Evolutionary conservation across 2,797 vertebrate species (phyloP).

Genomic region (Dicrostonyx torquatus): DNA sequence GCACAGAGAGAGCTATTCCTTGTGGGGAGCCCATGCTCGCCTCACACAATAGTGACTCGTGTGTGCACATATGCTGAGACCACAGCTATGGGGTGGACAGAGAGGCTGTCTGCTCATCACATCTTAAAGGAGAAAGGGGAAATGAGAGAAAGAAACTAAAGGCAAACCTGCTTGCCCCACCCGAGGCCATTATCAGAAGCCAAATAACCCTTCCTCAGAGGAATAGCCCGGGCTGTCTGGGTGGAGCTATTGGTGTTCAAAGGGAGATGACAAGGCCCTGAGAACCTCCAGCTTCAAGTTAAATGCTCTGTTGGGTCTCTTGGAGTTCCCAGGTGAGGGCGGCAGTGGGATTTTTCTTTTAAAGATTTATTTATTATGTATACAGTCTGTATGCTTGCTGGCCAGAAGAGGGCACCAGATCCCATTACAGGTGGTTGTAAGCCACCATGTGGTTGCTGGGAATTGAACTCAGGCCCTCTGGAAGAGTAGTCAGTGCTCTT

Average conservation of each 20-base stretch:
- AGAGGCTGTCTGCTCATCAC: background rate
- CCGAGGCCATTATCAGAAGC: background rate
- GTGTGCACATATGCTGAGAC: background rate
- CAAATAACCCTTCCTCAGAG: background rate
- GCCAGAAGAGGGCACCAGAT: no score
- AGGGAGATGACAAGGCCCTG: background rate
- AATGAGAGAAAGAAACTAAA: background rate
- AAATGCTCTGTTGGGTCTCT: background rate
- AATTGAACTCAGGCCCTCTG: no score
- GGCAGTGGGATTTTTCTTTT: no score
- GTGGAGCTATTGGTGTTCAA: background rate
- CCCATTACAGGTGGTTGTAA: no score
- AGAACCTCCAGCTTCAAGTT: background rate
- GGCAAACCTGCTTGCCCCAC: background rate
- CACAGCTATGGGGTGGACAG: background rate
- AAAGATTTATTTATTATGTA: no score
- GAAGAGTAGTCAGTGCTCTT: no score
- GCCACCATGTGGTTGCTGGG: no score
- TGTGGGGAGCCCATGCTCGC: background rate
- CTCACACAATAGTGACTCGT: background rate
- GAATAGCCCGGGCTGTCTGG: rapidly evolving
- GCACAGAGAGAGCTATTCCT: slow-evolving; percentile 20
- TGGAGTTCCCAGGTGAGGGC: background rate
- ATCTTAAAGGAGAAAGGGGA: background rate
- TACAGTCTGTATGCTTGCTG: no score